These are phyloP conservation scores for Tenthredo livida DNA, from an alignment of 2,888 invertebrate species.

Conservation along the genomic window DNA sequence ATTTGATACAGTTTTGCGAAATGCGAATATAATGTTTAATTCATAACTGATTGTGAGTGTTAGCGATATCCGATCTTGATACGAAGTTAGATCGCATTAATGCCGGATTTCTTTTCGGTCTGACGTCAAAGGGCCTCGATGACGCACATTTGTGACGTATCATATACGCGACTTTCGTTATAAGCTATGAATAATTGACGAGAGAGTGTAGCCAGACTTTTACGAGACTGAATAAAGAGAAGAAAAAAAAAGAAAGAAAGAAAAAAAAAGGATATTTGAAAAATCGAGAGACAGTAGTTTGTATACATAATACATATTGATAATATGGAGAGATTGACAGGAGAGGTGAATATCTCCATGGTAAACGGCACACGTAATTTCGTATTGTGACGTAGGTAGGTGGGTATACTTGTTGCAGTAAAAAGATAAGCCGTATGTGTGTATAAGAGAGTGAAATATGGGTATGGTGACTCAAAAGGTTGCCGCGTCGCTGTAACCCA, in stretches of 20 bases:
- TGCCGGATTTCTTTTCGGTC: neutral
- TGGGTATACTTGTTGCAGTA: neutral
- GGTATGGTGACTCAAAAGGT: conserved; percentile 62
- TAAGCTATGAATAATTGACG: conserved; percentile 27
- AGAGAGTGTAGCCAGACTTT: neutral
- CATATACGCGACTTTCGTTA: neutral
- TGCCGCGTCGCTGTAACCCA: conserved; percentile 57
- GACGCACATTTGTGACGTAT: conserved; percentile 35
- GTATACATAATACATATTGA: neutral
- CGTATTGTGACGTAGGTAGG: neutral
- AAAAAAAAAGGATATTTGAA: neutral
- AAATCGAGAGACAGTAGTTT: neutral
- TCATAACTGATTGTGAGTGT: neutral
- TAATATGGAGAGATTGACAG: neutral
- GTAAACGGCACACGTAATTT: conserved; percentile 13
- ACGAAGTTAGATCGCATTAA: neutral
- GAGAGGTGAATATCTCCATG: neutral
- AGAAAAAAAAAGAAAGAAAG: neutral
- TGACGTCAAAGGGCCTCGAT: neutral
- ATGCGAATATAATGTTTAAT: neutral
- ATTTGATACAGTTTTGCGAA: neutral
- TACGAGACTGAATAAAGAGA: neutral
- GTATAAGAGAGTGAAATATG: conserved; percentile 62
- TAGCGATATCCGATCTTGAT: conserved; percentile 12
- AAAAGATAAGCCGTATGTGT: conserved; percentile 59